Conservation (phyloP, 2,113 vertebrate genomes). For the Prietella phreatophila region DNA sequence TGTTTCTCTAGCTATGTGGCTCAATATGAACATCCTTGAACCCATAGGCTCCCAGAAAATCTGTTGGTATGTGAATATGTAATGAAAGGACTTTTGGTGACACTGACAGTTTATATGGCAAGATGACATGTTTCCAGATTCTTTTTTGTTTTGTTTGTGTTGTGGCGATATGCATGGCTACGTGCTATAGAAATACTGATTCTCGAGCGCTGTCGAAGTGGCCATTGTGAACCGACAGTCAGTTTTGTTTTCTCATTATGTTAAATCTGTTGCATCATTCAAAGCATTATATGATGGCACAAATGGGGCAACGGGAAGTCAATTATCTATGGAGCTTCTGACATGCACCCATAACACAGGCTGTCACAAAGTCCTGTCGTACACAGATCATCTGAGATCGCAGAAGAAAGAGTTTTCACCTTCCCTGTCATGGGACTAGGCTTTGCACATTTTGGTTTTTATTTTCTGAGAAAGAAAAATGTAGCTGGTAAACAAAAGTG, state of each 20-base stretch:
- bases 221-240: constrained; percentile 54
- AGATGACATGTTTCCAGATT: background rate
- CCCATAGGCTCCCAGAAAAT: background rate
- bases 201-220: constrained; percentile 39
- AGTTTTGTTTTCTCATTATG: constrained; percentile 62
- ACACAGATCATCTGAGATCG: constrained; percentile 51
- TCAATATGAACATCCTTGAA: constrained; percentile 18
- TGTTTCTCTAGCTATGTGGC: background rate
- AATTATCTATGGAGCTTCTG: constrained; percentile 66
- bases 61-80: background rate
- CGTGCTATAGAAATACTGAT: background rate
- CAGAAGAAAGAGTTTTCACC: constrained; percentile 52
- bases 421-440: constrained; percentile 43
- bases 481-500: constrained; percentile 30
- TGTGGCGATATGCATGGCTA: constrained; percentile 33
- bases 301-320: constrained; percentile 63
- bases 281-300: constrained; percentile 51
- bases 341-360: constrained; percentile 58
- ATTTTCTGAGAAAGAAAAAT: constrained; percentile 44
- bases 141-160: background rate
- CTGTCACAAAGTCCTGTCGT: constrained; percentile 59
- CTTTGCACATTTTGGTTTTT: constrained; percentile 38
- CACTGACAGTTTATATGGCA: constrained; percentile 11
- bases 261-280: constrained; percentile 56
- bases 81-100: background rate